These are phyloP conservation scores for Amphiprion ocellaris DNA, from an alignment of 2,113 vertebrate species.

Conservation along the genomic window DNA sequence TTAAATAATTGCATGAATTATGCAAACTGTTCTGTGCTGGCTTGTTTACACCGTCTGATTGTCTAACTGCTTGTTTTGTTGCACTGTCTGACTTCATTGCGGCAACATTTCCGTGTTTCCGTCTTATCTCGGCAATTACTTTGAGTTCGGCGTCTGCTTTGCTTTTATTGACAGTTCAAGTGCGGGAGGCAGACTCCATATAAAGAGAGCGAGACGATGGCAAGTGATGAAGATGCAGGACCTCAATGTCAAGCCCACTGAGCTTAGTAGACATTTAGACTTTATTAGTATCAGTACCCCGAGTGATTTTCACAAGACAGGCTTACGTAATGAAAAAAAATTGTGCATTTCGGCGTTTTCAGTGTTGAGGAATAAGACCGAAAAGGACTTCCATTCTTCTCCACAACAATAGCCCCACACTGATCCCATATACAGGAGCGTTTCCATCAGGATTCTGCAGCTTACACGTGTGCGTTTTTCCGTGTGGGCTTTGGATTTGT, in stretches of 20 bases:
- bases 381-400: slow-evolving; percentile 16
- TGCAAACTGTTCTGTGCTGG: neutral
- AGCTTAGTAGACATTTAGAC: neutral
- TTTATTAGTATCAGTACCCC: neutral
- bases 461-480: slow-evolving; percentile 22
- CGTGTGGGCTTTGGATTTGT: slow-evolving; percentile 40
- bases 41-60: neutral
- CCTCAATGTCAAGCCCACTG: neutral
- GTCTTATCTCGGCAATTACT: slow-evolving; percentile 13
- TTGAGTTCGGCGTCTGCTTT: neutral
- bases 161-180: neutral
- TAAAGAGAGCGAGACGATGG: neutral
- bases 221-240: neutral
- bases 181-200: neutral
- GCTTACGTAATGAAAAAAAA: neutral
- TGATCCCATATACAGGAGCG: slow-evolving; percentile 47
- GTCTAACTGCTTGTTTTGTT: neutral
- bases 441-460: slow-evolving; percentile 37
- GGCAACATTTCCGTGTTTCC: neutral
- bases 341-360: neutral
- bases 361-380: slow-evolving; percentile 3
- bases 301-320: slow-evolving; percentile 9
- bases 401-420: slow-evolving; percentile 26
- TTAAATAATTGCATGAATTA: slow-evolving; percentile 3
- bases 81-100: neutral